A percentile compares a stretch with the other conserved stretches of the same genome.
phyloP scores from a whole-genome alignment of 64 coral and sea anemone species.

The Stylophora pistillata region DNA sequence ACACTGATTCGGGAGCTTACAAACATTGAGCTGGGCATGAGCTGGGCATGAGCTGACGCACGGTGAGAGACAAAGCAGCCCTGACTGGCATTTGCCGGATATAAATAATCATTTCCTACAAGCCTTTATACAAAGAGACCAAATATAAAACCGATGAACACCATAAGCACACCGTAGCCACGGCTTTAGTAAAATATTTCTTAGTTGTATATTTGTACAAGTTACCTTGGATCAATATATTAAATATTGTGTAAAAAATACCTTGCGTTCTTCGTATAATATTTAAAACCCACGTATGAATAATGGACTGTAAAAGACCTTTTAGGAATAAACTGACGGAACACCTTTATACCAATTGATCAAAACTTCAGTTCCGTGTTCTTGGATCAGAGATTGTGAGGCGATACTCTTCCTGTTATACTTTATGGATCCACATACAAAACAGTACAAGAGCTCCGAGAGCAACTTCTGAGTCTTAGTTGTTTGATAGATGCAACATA shows the following conservation, averaged over 20 bases:
- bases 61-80: not conserved
- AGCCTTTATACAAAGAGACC: slow-evolving; percentile 5
- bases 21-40: not conserved
- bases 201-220: slow-evolving; percentile 34
- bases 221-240: slow-evolving; percentile 48
- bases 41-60: not conserved
- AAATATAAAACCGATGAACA: slow-evolving; percentile 1
- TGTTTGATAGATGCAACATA: no score
- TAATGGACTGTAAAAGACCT: not conserved
- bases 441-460: no score
- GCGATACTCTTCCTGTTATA: no score
- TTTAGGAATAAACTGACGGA: no score
- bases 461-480: no score
- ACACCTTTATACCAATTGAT: no score
- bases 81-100: not conserved
- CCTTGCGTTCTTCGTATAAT: slow-evolving; percentile 23
- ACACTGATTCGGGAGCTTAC: not conserved
- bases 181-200: slow-evolving; percentile 23
- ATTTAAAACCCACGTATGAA: slow-evolving; percentile 6
- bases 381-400: no score
- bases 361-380: no score
- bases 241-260: slow-evolving; percentile 55
- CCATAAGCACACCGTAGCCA: not conserved
- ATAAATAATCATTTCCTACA: not conserved
- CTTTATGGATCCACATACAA: no score